Base-by-base conservation (phyloP, 2,888 invertebrate genomes). In the Villa cingulata region DNA sequence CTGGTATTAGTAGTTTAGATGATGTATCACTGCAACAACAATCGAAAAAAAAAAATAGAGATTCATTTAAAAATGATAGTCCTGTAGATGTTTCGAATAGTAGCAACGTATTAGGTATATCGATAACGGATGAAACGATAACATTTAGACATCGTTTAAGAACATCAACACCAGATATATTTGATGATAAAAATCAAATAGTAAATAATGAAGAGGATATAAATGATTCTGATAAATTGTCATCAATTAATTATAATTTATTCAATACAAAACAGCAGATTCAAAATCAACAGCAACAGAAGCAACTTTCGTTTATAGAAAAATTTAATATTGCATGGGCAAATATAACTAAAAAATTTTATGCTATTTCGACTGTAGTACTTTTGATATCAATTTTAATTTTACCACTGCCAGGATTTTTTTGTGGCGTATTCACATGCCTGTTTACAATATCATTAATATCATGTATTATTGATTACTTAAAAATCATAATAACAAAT, bases 391-490 rank as follows among this genome's bases (percentile, higher is more conserved):
- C 29, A 9, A 36, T 54, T 18, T 20, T 52, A 5, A 18, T 49
- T 2, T 40, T 50, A 20, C 50, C 55, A 1, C 48, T 68, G n/a
- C 59, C 60, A 2, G 63, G 63, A 18, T 68, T 68, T 41, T 54
- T 65, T 41, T 61, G 65, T 1, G 68, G 68, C 3, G 57, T 65
- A 2, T 51, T 68, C 3, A 53, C 62, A 17, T 66, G 65, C 27
- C 48, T 66, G 6, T 48, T 65, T 9, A 51, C 57, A 19, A 61
- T 66, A 20, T 49, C 56, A 9, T 63, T 23, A 62, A 62, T 37
- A 53, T 58, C 2, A 45, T 32, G 12, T 12, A 32, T 32, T 12
- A 32, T 14, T 1, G 29, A 32, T 32, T 32, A 32, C 12, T 32
- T 32, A 12, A 32, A 32, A 32, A 12, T 1, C 45, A 48, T 68